Evolutionary conservation across 2,113 vertebrate genomes (phyloP).

Genomic region (Caracal caracal): DNA sequence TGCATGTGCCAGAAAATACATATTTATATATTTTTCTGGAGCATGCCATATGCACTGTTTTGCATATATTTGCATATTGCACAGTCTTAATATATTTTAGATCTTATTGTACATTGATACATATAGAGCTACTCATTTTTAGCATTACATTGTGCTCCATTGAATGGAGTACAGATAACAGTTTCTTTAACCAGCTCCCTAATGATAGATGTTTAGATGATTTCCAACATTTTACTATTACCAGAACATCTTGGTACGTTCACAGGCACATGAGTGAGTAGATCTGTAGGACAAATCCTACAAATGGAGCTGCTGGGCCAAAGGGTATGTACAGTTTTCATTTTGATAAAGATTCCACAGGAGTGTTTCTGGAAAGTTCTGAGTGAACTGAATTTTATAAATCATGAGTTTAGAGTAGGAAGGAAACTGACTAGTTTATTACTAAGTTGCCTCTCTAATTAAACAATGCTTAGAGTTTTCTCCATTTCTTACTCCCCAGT

Average conservation of each 20-base stretch:
- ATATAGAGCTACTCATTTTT: not conserved
- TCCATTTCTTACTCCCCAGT: conserved; percentile 23
- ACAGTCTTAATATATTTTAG: conserved; percentile 45
- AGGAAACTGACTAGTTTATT: conserved; percentile 15
- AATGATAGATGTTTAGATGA: not conserved
- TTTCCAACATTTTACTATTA: not conserved
- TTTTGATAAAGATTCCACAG: conserved; percentile 1
- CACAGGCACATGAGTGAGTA: not conserved
- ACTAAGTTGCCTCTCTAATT: not conserved
- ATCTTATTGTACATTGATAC: not conserved
- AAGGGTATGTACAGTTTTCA: conserved; percentile 16
- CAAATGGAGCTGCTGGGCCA: not conserved
- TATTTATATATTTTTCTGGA: conserved; percentile 9
- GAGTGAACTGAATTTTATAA: conserved; percentile 26
- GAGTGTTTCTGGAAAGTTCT: conserved; percentile 45
- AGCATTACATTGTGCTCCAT: not conserved
- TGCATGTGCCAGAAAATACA: conserved; percentile 5
- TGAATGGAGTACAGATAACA: not conserved
- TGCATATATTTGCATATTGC: not conserved
- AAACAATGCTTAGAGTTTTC: conserved; percentile 9
- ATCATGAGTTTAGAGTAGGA: conserved; percentile 36
- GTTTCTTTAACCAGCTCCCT: not conserved
- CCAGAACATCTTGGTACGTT: not conserved
- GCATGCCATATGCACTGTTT: not conserved
- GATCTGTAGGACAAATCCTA: not conserved